Conservation (phyloP, 2,888 invertebrate species). For the Lissocephala sabroskyi region DNA sequence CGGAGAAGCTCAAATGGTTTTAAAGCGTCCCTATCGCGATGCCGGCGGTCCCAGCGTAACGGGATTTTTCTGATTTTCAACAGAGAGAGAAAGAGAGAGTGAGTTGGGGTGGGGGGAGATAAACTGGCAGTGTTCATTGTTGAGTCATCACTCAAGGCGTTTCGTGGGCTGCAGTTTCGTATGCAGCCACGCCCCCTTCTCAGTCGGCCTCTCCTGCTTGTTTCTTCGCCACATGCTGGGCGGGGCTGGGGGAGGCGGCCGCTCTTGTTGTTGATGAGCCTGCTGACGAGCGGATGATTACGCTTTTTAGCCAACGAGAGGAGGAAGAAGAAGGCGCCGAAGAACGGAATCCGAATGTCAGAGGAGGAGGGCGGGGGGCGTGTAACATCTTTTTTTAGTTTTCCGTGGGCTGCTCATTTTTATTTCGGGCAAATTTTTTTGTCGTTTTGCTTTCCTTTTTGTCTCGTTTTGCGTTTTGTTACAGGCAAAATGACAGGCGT, state of each 20-base stretch:
- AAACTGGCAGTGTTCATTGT: conserved; percentile 57
- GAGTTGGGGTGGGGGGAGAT: too few species aligned
- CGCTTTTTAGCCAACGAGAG: too few species aligned
- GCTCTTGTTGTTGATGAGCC: conserved; percentile 32
- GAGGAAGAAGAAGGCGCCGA: too few species aligned
- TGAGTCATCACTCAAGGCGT: conserved; percentile 50
- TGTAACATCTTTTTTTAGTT: conserved; percentile 1
- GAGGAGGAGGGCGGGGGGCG: too few species aligned
- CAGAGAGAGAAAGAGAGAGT: background rate
- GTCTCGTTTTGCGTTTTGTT: conserved; percentile 26
- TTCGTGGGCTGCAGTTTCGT: background rate
- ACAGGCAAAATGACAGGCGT: conserved; percentile 62
- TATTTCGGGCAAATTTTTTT: conserved; percentile 17
- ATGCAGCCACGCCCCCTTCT: too few species aligned
- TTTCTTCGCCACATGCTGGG: conserved; percentile 31
- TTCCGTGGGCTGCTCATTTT: background rate
- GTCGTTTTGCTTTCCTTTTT: too few species aligned
- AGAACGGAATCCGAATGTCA: too few species aligned
- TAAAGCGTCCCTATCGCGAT: conserved; percentile 34
- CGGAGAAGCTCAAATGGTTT: conserved; percentile 62
- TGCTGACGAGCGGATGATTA: conserved; percentile 56
- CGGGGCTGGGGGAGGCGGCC: background rate
- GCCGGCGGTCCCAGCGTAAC: too few species aligned
- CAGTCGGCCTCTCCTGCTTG: conserved; percentile 16
- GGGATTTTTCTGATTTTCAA: conserved; percentile 21